phyloP scores from a whole-genome alignment of 1,140 invertebrate species.

The Leucophenga varia region DNA sequence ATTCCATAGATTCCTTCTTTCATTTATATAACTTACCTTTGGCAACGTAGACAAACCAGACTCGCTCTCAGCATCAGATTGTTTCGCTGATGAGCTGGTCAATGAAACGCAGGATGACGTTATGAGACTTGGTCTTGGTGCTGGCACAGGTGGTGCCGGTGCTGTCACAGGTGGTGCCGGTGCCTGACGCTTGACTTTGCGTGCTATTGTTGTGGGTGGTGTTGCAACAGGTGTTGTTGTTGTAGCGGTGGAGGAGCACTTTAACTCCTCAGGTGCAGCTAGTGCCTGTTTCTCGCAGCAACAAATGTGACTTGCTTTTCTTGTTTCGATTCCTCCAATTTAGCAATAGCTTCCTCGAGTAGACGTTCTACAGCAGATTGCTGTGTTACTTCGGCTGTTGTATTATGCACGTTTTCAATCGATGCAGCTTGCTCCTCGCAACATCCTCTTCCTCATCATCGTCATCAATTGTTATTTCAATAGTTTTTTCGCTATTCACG shows the following conservation, averaged over 20 bases:
- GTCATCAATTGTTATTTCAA: constrained; percentile 27
- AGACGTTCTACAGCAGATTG: constrained; percentile 38
- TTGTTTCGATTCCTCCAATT: constrained; percentile 22
- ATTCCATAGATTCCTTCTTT: background rate
- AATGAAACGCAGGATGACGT: constrained; percentile 19
- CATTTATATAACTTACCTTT: constrained; percentile 31
- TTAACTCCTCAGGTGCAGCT: too few relatives aligned
- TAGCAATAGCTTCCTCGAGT: constrained; percentile 47
- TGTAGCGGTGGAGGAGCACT: background rate
- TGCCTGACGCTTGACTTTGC: constrained; percentile 27
- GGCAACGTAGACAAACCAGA: constrained; percentile 41
- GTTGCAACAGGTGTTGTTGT: background rate
- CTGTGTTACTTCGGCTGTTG: constrained; percentile 23
- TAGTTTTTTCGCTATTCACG: constrained; percentile 23
- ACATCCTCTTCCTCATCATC: background rate
- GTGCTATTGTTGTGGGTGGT: constrained; percentile 15
- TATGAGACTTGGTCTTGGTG: constrained; percentile 25
- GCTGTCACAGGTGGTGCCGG: constrained; percentile 1
- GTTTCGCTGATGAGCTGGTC: constrained; percentile 34
- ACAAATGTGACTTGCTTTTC: background rate
- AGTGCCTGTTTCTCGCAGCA: background rate
- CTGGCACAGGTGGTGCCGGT: constrained; percentile 29
- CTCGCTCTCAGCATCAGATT: constrained; percentile 42
- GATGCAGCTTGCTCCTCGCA: constrained; percentile 8
- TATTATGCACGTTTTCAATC: constrained; percentile 1